Evolutionary conservation across 2,888 invertebrate species (phyloP), one percentile per base, ranked within the genome.

Genomic region (Philereme vetulata): DNA sequence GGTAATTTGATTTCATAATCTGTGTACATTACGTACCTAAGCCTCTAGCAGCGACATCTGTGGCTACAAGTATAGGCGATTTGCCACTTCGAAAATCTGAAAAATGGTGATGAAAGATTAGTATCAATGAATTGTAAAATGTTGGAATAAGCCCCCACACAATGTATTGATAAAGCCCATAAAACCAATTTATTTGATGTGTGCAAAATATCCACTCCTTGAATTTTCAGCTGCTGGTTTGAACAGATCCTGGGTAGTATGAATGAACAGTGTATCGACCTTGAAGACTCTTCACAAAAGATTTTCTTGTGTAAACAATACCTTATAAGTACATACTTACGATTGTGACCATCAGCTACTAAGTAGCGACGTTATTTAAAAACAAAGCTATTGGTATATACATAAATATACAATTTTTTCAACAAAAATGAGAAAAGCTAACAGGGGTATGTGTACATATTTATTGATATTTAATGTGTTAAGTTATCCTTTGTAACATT

Each of bases 21-120:
- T n/a, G 21, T 21, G 21, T 21, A 21, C 21, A 21, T 21, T 43
- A 94, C 96, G 90, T 94, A 98, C 98, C 98, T 93, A 98, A 93
- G 77, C 98, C 98, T 83, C 98, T 93, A 52, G 98, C 98, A 61
- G 98, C 98, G 68, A 98, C 98, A 89, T 98, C 98, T 45, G 98
- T 98, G 68, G 98, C 98, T 67, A 98, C 96, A 75, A 98, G 93
- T 85, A 98, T 97, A 57, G 97, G 96, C 64, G 96, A 95, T 90
- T 96, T 95, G 67, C 97, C 96, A 85, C 94, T 94, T 82, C 96
- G 94, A 90, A 97, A 97, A 93, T 97, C 97, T 96, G 92, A 71
- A 93, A 93, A 21, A 76, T 72, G 76, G 71, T 66, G 40, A 53
- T 61, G 4, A 62, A 59, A 64, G 56, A 70, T 68, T 65, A 63